Base-by-base conservation (phyloP, 2,888 invertebrate genomes). In the Drosophila phalerata region DNA sequence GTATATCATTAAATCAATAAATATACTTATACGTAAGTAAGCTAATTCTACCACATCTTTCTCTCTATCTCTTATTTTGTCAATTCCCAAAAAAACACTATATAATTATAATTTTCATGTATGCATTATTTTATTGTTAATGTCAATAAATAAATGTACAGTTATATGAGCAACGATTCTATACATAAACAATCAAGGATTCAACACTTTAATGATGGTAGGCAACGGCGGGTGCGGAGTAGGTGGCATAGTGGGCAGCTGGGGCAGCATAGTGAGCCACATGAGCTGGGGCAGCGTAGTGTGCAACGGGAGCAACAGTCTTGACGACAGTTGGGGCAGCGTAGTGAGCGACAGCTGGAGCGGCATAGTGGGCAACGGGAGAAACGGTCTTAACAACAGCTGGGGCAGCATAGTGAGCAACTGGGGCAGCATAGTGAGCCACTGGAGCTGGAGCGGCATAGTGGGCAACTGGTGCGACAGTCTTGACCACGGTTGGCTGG, bases 141-240 rank as follows among this genome's bases (percentile, higher is more conserved):
- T 83, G 74, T 78, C 86, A 85, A 89, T 85, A 88, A 85, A 89
- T 85, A 89, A 86, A 84, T 86, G 64, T 84, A 73, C 85, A 76
- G 73, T 66, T 65, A 72, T 69, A 85, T 68, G 79, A 68, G 65
- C 75, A 89, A 87, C 80, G 77, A 85, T 77, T 80, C 57, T 80
- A 73, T 45, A 48, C 47, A 73, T 56, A 56, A 67, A 34, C 43
- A 52, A 53, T 56, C 68, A 53, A 51, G 53, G 37, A 52, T 34
- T 57, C 57, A 56, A 67, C 45, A 53, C 49, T 61, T 77, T 79
- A 90, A 62, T 90, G 89, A 63, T 86, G 89, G 64, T 89, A 87
- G 51, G 83, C 53, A 57, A 77, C 76, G 55, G 76, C 69, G 47
- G 89, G 86, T 3, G 80, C 77, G 17, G 77, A 62, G 40, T 79